phyloP scores from a whole-genome alignment of 1,140 invertebrate genomes.

The Heliconius himera region DNA sequence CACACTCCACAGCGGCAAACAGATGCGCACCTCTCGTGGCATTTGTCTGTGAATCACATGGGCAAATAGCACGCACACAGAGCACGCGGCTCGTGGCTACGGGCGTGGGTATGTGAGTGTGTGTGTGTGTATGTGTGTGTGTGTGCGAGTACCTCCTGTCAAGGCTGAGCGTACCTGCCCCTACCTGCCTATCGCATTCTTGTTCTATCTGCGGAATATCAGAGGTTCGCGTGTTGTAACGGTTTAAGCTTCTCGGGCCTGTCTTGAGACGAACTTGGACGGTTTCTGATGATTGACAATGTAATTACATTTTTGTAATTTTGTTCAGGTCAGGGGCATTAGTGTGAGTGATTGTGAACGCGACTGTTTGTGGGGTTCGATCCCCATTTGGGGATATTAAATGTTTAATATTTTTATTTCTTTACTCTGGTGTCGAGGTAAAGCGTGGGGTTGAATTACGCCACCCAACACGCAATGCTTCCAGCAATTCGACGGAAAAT shows the following conservation, averaged over 20 bases:
- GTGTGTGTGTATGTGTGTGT: slow-evolving; percentile 44
- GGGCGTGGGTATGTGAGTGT: slow-evolving; percentile 44
- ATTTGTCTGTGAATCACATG: slow-evolving; percentile 78
- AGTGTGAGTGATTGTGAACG: no score
- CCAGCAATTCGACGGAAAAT: no score
- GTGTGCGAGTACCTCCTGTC: slow-evolving; percentile 57
- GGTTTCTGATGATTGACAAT: slow-evolving; percentile 40
- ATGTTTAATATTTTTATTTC: no score
- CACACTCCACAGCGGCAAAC: slow-evolving; percentile 63
- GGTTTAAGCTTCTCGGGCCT: slow-evolving; percentile 55
- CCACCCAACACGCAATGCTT: no score
- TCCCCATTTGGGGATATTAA: no score
- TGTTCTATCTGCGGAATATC: slow-evolving; percentile 73
- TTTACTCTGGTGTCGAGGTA: no score
- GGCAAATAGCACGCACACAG: slow-evolving; percentile 69
- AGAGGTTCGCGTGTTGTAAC: slow-evolving; percentile 67
- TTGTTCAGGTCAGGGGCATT: no score
- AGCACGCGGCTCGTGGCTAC: slow-evolving; percentile 38
- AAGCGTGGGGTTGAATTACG: no score
- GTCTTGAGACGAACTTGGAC: slow-evolving; percentile 55
- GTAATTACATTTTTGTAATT: slow-evolving; percentile 48
- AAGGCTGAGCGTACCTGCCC: slow-evolving; percentile 68
- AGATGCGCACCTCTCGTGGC: slow-evolving; percentile 70
- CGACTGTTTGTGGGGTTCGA: no score
- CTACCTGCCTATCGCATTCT: slow-evolving; percentile 75